A percentile compares a stretch with the other conserved stretches of the same genome.
These are phyloP conservation scores for Lasioglossum baleicum DNA, from an alignment of 1,140 invertebrate genomes.

Conservation along the genomic window DNA sequence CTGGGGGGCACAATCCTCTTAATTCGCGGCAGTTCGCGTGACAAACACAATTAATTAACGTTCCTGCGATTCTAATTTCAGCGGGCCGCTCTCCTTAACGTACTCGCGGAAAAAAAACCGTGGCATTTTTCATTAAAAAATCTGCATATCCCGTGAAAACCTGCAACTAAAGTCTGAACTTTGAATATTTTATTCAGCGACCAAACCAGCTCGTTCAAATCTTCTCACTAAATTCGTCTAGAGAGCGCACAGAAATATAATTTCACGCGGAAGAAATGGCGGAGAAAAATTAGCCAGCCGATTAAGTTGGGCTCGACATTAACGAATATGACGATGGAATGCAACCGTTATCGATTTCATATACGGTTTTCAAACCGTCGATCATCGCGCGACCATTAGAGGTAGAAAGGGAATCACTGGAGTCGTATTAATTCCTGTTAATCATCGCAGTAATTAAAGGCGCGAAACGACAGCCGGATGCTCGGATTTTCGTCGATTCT, in stretches of 20 bases:
- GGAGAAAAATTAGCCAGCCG: no score
- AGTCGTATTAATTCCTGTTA: slow-evolving; percentile 45
- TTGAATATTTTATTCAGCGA: no score
- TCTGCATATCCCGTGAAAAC: background rate
- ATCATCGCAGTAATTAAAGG: slow-evolving; percentile 56
- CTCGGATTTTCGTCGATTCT: slow-evolving; percentile 8
- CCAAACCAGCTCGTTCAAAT: no score
- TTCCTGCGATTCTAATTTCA: slow-evolving; percentile 5
- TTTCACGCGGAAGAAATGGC: no score
- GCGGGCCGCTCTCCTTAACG: background rate
- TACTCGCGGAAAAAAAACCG: background rate
- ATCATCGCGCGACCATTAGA: background rate
- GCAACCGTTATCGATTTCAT: slow-evolving; percentile 2
- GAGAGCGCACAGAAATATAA: no score
- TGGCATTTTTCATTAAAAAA: background rate
- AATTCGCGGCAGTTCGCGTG: background rate
- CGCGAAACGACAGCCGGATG: slow-evolving; percentile 33
- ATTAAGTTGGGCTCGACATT: no score
- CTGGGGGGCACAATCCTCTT: background rate
- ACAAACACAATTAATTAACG: slow-evolving; percentile 34
- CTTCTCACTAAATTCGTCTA: no score
- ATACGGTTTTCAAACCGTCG: background rate
- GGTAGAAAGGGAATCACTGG: background rate
- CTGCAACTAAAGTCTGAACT: no score
- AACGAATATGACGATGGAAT: background rate